Conservation (phyloP, 2,888 invertebrate genomes). For the Aproaerema taeniolella region DNA sequence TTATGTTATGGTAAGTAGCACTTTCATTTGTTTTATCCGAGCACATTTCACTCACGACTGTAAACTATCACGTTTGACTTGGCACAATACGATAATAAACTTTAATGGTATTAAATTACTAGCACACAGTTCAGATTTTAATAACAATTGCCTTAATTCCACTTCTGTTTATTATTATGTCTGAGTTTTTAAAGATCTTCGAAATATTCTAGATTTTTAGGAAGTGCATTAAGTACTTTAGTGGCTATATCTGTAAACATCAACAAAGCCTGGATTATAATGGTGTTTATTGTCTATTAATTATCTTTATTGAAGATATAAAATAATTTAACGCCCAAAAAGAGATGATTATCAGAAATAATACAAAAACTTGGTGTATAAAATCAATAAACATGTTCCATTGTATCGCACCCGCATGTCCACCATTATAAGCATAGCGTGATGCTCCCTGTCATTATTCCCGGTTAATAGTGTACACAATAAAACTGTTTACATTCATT, state of each 20-base stretch:
- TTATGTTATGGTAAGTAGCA: conserved; percentile 89
- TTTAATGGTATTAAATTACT: not conserved
- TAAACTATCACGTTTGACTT: not conserved
- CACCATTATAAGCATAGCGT: conserved; percentile 35
- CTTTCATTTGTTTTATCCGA: conserved; percentile 8
- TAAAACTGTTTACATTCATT: conserved; percentile 25
- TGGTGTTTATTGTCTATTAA: conserved; percentile 5
- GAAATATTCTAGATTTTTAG: no score
- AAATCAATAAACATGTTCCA: conserved; percentile 50
- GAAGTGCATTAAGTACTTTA: no score
- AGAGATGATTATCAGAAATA: conserved; percentile 47
- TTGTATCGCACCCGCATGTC: conserved; percentile 53
- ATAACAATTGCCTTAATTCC: no score
- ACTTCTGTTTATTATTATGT: no score
- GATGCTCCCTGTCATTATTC: conserved; percentile 34
- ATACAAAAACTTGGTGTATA: conserved; percentile 48
- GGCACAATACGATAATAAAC: not conserved
- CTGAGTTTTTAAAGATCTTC: no score
- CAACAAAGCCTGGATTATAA: no score
- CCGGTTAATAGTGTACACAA: conserved; percentile 28
- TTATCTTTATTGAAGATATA: conserved; percentile 4
- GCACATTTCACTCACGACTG: not conserved
- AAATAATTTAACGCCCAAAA: conserved; percentile 32
- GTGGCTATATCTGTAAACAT: no score
- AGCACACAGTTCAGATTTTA: no score